Percentiles rank a stretch among this genome's conserved stretches.
These are phyloP conservation scores for Steinernema hermaphroditum DNA, from an alignment of 2,888 invertebrate genomes.

Conservation along the genomic window DNA sequence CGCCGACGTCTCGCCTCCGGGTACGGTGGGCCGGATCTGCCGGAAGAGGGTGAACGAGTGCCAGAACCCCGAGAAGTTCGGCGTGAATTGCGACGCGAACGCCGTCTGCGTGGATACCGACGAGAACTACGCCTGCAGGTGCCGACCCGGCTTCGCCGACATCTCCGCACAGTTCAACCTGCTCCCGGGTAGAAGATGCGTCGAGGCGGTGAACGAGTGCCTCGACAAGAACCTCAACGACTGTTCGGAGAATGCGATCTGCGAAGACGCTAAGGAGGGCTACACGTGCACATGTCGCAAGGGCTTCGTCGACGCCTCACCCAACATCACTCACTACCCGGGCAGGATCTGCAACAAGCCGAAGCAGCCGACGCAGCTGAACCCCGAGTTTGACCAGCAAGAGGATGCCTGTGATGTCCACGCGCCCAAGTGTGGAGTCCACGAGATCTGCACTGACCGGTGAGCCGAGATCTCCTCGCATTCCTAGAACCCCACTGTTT, in stretches of 20 bases:
- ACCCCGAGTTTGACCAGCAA: background rate
- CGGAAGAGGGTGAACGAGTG: constrained; percentile 65
- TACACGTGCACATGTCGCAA: constrained; percentile 86
- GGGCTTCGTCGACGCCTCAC: constrained; percentile 75
- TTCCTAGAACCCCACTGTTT: background rate
- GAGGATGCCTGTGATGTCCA: constrained; percentile 42
- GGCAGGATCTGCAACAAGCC: constrained; percentile 60
- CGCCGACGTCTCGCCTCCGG: constrained; percentile 62
- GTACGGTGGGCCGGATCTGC: constrained; percentile 59
- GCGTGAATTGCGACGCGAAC: constrained; percentile 64
- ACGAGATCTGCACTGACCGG: constrained; percentile 58
- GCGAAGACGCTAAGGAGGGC: constrained; percentile 85
- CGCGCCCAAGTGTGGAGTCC: constrained; percentile 47
- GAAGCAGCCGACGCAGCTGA: background rate
- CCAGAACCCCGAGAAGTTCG: constrained; percentile 55
- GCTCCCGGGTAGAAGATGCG: constrained; percentile 64
- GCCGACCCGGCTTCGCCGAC: constrained; percentile 66
- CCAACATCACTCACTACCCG: constrained; percentile 63
- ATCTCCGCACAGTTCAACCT: constrained; percentile 63
- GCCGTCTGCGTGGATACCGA: constrained; percentile 66
- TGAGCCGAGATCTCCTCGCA: background rate
- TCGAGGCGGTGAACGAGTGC: constrained; percentile 66
- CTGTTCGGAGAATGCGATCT: constrained; percentile 83
- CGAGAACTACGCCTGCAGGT: constrained; percentile 56
- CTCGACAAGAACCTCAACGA: constrained; percentile 74